A percentile compares a stretch with the other conserved stretches of the same genome.
Conservation (phyloP, 2,888 invertebrate species). For the Epistrophe eligans region DNA sequence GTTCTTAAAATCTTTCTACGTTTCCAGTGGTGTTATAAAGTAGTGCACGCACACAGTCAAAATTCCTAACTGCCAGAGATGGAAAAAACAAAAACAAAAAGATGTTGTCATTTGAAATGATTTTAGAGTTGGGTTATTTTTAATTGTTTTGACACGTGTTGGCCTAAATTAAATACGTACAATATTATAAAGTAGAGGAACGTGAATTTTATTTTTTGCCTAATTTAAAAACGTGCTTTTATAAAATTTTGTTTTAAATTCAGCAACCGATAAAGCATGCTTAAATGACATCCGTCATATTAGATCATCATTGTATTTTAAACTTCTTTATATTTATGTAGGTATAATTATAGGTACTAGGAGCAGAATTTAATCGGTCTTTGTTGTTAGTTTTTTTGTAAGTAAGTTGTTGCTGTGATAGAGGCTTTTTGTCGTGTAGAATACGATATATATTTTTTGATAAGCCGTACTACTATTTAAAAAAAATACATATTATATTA, state of each 20-base stretch:
- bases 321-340: constrained; percentile 10
- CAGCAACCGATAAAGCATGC: neutral
- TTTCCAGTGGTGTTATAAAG: too few relatives aligned
- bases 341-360: neutral
- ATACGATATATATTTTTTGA: too few relatives aligned
- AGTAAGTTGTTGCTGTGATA: too few relatives aligned
- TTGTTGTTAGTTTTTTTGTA: neutral
- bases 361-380: neutral
- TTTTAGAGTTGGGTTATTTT: constrained; percentile 46
- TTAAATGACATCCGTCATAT: constrained; percentile 5
- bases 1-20: constrained; percentile 23
- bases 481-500: neutral
- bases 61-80: neutral
- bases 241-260: neutral
- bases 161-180: constrained; percentile 20
- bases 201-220: constrained; percentile 13
- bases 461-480: neutral
- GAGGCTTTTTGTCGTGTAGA: too few relatives aligned
- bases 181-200: constrained; percentile 2
- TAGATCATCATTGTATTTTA: constrained; percentile 6
- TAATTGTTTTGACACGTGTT: constrained; percentile 63
- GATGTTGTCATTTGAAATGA: constrained; percentile 39
- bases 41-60: too few relatives aligned
- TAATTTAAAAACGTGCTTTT: constrained; percentile 50
- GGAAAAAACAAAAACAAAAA: neutral